Evolutionary conservation across 2,113 vertebrate genomes (phyloP), one percentile per base, ranked within the genome.

Genomic region (Aegypius monachus): DNA sequence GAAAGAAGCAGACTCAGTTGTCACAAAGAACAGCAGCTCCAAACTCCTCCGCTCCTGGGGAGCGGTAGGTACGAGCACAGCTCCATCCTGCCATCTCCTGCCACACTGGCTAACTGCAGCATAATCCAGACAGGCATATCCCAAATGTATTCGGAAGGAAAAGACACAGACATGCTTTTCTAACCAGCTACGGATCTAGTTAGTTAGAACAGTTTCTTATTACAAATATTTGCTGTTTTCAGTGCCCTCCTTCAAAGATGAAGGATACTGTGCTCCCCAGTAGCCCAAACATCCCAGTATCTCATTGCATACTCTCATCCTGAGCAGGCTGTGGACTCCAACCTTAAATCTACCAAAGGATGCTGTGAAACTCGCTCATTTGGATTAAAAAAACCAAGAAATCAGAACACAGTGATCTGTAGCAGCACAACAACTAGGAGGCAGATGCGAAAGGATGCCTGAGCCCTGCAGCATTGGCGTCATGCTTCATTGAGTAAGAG

Each of bases 21-120:
- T 3, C 77, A 93, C 88, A 88, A 88, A 90, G 87, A 79, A 15
- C 32, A 87, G 77, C 31, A 73, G 12, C 15, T 45, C 7, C 63
- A 47, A 78, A 23, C 48, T 47, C 21, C 18, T 19, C 2, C 0
- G 10, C 26, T 62, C 31, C 32, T 2, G 0, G 10, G n/a, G 34
- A 80, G 86, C 81, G 1, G 58, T 0, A 29, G 47, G 16, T 3
- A 16, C 1, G 0, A 75, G 78, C 81, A n/a, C 92, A 12, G 97
- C 96, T 93, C 94, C 55, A 16, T 72, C 78, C 96, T 91, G 97
- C 96, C 97, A 92, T 1, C 97, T 96, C 75, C 97, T 95, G 96
- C 81, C 90, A n/a, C n/a, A 0, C 36, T 6, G 31, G 26, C 42
- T 3, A 47, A 96, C 72, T 93, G 93, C 96, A 97, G 63, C 27